Evolutionary conservation across 2,888 invertebrate genomes (phyloP).

Genomic region (Eupithecia inturbata): DNA sequence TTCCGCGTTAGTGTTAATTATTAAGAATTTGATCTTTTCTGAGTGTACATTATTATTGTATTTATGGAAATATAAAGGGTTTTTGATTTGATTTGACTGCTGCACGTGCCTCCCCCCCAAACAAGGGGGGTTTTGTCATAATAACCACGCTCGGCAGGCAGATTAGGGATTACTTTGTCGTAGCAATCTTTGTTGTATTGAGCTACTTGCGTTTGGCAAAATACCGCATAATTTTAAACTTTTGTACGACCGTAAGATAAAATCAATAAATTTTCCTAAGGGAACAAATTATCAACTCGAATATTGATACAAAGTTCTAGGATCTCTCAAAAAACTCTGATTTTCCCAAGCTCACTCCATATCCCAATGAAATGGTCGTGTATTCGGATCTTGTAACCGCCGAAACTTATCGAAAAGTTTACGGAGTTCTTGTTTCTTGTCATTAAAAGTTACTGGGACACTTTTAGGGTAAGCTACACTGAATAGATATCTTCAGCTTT

Average conservation of each 20-base stretch:
- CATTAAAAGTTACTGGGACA: constrained; percentile 26
- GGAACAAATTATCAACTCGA: background rate
- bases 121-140: too few species aligned
- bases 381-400: constrained; percentile 9
- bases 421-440: constrained; percentile 23
- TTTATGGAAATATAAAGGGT: too few species aligned
- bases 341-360: background rate
- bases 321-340: background rate
- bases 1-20: too few species aligned
- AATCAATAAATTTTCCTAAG: background rate
- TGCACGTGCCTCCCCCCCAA: too few species aligned
- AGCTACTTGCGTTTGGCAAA: background rate
- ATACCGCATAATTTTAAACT: background rate
- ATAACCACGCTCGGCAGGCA: too few species aligned
- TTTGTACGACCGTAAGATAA: background rate
- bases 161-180: too few species aligned
- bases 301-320: background rate
- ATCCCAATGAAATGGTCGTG: background rate
- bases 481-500: background rate
- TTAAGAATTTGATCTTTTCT: too few species aligned
- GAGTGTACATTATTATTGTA: too few species aligned
- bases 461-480: constrained; percentile 2
- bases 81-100: too few species aligned
- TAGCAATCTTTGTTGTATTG: too few species aligned
- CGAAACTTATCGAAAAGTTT: constrained; percentile 14